Evolutionary conservation across 2,888 invertebrate genomes (phyloP), one percentile per base, ranked within the genome.

Genomic region (Orgyia antiqua): DNA sequence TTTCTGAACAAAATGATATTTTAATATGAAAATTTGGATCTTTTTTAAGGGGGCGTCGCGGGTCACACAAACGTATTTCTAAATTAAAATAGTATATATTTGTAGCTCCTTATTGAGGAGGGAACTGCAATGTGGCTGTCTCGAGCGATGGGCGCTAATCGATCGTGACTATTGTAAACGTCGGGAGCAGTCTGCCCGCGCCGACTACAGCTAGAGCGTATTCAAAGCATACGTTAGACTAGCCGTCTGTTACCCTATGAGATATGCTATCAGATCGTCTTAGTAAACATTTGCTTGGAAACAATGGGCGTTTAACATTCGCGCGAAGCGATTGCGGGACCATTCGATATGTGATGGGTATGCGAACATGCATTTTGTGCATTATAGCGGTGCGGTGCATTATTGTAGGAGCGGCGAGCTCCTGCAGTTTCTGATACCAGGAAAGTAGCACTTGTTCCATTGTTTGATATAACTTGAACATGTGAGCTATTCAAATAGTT

Each of bases 1-100:
- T 61, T 62, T 45, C 54, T 58, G 64, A 66, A 71, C 39, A 48
- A 29, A 51, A 51, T 68, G 68, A 71, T 75, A 68, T 77, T 80
- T 78, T 72, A 75, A 74, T 80, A 80, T 80, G 79, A 71, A 79
- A 78, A 84, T 83, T 76, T 73, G 78, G 75, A 79, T 75, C 79
- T 76, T 68, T 80, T 84, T 80, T 80, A 82, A 15, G 80, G 73
- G 77, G 75, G 61, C 58, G 62, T 55, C 53, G 55, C 54, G 57
- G 66, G 66, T 69, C 83, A 83, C 84, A 83, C 82, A 72, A 84
- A 46, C 51, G 36, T 51, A 33, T 38, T 48, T 51, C 57, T 58
- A 67, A 73, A 55, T 51, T 76, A 77, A 72, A 78, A 32, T 67
- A 54, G 51, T 68, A 74, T 68, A 65, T 65, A 62, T 72, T 68